Evolutionary conservation across 2,888 invertebrate genomes (phyloP).

Genomic region (Oscheius sp.): DNA sequence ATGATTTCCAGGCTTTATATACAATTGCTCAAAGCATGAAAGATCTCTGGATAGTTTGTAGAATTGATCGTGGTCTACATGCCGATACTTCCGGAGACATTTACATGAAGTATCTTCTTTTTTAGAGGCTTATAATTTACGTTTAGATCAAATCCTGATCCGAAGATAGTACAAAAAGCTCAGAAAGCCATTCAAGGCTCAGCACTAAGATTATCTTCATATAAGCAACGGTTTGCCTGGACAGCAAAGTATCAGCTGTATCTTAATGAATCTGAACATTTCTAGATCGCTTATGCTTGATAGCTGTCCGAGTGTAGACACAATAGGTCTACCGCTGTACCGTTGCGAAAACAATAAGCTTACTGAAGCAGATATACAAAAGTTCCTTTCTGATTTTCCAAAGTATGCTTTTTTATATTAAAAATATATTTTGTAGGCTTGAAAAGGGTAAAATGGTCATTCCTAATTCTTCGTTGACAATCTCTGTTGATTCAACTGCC

Average conservation of each 20-base stretch:
- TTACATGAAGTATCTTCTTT: slow-evolving; percentile 58
- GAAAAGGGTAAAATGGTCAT: slow-evolving; percentile 54
- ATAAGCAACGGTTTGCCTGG: slow-evolving; percentile 69
- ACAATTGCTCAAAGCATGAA: slow-evolving; percentile 47
- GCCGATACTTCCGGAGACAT: slow-evolving; percentile 54
- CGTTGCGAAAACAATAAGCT: slow-evolving; percentile 63
- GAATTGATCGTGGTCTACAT: slow-evolving; percentile 67
- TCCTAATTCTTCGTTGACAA: slow-evolving; percentile 49
- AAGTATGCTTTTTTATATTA: slow-evolving; percentile 36
- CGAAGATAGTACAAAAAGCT: slow-evolving; percentile 62
- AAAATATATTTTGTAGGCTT: slow-evolving; percentile 33
- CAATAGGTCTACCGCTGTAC: slow-evolving; percentile 58
- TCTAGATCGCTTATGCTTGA: slow-evolving; percentile 49
- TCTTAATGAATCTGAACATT: neutral
- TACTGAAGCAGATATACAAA: slow-evolving; percentile 66
- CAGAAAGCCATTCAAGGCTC: slow-evolving; percentile 64
- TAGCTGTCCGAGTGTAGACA: slow-evolving; percentile 35
- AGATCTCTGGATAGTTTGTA: slow-evolving; percentile 62
- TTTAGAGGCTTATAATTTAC: neutral
- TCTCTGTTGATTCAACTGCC: slow-evolving; percentile 44
- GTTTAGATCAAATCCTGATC: slow-evolving; percentile 54
- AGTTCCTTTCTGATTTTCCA: slow-evolving; percentile 59
- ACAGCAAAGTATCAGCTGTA: slow-evolving; percentile 49
- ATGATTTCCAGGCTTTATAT: neutral
- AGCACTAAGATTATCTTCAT: slow-evolving; percentile 55